Evolutionary conservation across 2,888 invertebrate genomes (phyloP), one percentile per base, ranked within the genome.

Genomic region (Autographa gamma): DNA sequence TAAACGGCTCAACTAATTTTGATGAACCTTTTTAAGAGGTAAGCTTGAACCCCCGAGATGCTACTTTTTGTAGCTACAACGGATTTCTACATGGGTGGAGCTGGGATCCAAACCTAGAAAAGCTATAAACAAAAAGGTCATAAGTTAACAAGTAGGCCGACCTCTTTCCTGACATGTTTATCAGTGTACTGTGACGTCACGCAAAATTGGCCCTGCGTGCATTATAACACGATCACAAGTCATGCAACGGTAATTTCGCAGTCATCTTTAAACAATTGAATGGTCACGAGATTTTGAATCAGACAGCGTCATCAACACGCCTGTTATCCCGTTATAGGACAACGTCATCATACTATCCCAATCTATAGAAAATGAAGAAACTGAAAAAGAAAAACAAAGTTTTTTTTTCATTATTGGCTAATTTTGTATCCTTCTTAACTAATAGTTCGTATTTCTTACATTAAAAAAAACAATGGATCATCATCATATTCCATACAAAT

Each of bases 241-340:
- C 82, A 81, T 72, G 82, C 69, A 72, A 60, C 18, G 71, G 72
- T 71, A 76, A 81, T 80, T 82, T 77, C 11, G 77, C 73, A 75
- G 75, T 76, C 72, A 81, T 77, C 70, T 63, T 75, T 70, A 75
- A 58, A 76, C 73, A 82, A 70, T 63, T 75, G 73, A 69, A 60
- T 64, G 71, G 63, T 66, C 75, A 79, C 75, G 79, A 75, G 63
- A 68, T 63, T 32, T 32, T 34, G 58, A 64, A 59, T 60, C 67
- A 9, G 32, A 16, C 59, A 32, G 32, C n/a, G 19, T 25, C 25
- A 56, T 25, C 54, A 19, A 56, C 19, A 25, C 25, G 13, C 25
- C 5, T 25, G 54, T 56, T 25, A 25, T 56, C 54, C 54, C 13
- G 19, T 13, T 52, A 25, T 3, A 25, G 54, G 4, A 13, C 25